Conservation (phyloP, 2,888 invertebrate species). For the Cosmia trapezina region DNA sequence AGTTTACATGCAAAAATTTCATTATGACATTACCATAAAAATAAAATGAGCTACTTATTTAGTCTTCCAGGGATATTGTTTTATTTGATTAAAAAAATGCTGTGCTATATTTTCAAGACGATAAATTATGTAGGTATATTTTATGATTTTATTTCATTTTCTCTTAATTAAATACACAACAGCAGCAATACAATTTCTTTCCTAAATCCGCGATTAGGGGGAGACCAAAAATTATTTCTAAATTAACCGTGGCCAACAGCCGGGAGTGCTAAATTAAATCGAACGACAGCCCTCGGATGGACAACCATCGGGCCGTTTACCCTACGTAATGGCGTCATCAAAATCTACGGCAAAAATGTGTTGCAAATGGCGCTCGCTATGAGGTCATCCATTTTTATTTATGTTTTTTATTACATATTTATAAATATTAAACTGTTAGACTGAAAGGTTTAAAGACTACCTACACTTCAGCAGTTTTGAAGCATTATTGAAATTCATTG, state of each 20-base stretch:
- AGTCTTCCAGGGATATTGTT: no score
- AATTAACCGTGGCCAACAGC: constrained; percentile 84
- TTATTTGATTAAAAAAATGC: neutral
- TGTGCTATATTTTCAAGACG: neutral
- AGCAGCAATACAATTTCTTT: constrained; percentile 52
- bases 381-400: constrained; percentile 63
- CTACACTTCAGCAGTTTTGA: neutral
- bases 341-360: constrained; percentile 86
- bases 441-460: neutral
- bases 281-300: constrained; percentile 81
- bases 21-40: neutral
- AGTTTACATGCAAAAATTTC: no score
- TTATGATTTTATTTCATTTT: neutral
- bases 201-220: constrained; percentile 70
- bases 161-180: constrained; percentile 4
- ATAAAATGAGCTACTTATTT: neutral
- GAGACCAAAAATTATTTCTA: constrained; percentile 87
- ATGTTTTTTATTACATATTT: constrained; percentile 61
- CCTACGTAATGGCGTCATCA: constrained; percentile 85
- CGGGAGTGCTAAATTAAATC: constrained; percentile 88
- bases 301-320: constrained; percentile 81
- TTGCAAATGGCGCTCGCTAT: constrained; percentile 80
- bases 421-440: constrained; percentile 37
- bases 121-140: no score
- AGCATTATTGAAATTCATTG: no score